Evolutionary conservation across 2,113 vertebrate species (phyloP).

Genomic region (Trochalopteron elliotii): DNA sequence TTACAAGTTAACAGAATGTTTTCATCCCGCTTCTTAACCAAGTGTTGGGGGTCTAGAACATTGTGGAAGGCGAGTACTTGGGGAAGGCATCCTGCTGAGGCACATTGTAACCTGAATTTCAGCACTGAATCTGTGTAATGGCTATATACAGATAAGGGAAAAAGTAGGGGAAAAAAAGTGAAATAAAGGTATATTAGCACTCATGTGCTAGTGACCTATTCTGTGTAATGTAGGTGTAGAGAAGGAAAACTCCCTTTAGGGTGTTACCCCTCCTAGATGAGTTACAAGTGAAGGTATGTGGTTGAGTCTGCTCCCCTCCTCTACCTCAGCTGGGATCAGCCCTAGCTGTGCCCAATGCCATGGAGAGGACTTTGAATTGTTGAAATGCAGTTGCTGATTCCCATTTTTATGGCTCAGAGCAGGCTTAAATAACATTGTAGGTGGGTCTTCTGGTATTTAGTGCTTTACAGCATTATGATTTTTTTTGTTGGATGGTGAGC

Average conservation of each 20-base stretch:
- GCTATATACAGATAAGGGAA: background rate
- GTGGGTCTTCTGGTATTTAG: background rate
- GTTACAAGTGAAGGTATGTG: background rate
- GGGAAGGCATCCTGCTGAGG: background rate
- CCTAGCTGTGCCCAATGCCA: background rate
- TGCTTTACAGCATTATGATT: background rate
- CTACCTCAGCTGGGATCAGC: accelerated
- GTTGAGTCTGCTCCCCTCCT: background rate
- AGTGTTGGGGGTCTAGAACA: background rate
- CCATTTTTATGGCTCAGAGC: background rate
- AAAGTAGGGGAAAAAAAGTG: background rate
- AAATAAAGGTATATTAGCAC: background rate
- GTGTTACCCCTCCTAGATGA: background rate
- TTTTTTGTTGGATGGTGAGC: background rate
- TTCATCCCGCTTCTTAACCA: background rate
- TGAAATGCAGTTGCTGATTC: background rate
- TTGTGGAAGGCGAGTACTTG: accelerated
- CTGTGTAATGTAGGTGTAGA: background rate
- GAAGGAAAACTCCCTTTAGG: background rate
- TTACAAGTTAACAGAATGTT: background rate
- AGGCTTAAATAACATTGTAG: background rate
- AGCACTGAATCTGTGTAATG: background rate
- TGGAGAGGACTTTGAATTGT: background rate
- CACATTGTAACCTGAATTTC: background rate
- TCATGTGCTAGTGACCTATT: background rate